phyloP scores from a whole-genome alignment of 2,113 vertebrate genomes.

The Lagenorhynchus albirostris region DNA sequence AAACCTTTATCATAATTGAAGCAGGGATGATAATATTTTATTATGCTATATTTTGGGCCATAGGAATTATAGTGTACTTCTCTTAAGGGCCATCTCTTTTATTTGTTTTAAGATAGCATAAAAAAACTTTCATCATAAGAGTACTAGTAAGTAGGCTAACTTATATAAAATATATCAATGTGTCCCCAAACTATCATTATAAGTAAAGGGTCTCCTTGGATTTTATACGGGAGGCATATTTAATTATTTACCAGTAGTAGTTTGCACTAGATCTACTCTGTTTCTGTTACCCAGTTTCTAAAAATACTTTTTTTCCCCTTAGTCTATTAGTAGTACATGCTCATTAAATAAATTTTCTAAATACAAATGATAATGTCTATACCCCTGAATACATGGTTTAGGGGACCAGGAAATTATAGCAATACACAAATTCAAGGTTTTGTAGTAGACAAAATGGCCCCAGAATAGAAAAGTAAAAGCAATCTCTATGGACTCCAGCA shows the following conservation, averaged over 20 bases:
- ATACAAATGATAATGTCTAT: not conserved
- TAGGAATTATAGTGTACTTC: not conserved
- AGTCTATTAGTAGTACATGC: constrained; percentile 21
- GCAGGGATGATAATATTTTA: not conserved
- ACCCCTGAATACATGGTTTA: not conserved
- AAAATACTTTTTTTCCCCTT: not conserved
- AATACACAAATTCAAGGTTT: not conserved
- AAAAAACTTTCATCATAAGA: not conserved
- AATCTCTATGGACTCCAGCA: not conserved
- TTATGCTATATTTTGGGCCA: not conserved
- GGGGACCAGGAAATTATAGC: not conserved
- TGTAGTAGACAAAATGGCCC: not conserved
- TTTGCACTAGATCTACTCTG: not conserved
- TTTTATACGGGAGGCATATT: not conserved
- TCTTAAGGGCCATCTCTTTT: not conserved
- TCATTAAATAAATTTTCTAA: constrained; percentile 46
- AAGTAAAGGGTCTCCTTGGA: constrained; percentile 11
- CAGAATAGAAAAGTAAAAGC: not conserved
- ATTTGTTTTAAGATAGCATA: constrained; percentile 3
- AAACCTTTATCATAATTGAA: constrained; percentile 38
- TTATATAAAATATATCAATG: not conserved
- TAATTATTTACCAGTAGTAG: constrained; percentile 41
- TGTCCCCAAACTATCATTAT: not conserved
- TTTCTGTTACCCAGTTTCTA: not conserved
- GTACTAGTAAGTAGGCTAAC: not conserved